phyloP scores from a whole-genome alignment of 2,113 vertebrate species.

The Otus sunia region DNA sequence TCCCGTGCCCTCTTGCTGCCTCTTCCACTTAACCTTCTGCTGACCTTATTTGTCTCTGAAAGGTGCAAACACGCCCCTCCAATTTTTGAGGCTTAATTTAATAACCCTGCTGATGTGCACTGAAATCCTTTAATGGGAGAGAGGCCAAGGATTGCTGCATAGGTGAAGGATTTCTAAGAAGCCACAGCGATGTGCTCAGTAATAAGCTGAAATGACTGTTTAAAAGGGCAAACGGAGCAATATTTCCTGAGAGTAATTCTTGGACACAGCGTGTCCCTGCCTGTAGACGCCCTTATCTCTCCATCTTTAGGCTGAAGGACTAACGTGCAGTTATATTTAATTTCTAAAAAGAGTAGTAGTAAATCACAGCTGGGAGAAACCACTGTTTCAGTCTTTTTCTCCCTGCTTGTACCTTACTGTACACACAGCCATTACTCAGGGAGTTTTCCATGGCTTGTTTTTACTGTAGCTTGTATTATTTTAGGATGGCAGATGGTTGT shows the following conservation, averaged over 20 bases:
- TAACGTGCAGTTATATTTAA: neutral
- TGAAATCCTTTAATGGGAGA: neutral
- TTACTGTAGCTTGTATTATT: neutral
- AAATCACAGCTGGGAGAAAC: neutral
- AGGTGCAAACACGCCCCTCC: neutral
- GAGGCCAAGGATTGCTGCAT: neutral
- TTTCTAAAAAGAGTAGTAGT: neutral
- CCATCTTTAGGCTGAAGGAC: neutral
- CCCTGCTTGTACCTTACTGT: neutral
- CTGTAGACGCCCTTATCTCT: neutral
- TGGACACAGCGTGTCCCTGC: neutral
- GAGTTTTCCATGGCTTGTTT: neutral
- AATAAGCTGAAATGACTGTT: neutral
- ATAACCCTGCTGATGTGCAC: neutral
- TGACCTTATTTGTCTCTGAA: neutral
- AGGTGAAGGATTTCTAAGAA: neutral
- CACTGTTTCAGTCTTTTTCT: neutral
- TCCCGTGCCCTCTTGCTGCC: accelerated
- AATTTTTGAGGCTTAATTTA: neutral
- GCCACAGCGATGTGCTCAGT: neutral
- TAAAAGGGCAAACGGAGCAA: neutral
- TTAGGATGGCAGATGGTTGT: neutral
- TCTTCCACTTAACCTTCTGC: neutral
- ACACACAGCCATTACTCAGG: neutral
- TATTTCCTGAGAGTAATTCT: neutral